These are phyloP conservation scores for Pinna nobilis DNA, from an alignment of 1,140 invertebrate genomes.

Conservation along the genomic window DNA sequence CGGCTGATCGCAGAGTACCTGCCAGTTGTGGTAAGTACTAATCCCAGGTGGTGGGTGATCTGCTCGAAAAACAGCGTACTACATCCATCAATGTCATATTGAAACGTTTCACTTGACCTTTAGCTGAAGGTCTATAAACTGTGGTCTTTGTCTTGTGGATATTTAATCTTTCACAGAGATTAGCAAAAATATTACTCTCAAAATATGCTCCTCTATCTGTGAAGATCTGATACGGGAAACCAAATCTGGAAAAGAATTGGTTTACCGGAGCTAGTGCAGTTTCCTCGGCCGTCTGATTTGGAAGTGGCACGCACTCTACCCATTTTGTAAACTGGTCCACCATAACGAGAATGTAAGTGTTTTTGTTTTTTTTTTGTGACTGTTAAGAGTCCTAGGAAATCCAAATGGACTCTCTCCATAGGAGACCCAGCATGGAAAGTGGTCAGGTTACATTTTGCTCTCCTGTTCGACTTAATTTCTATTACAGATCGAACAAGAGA, in stretches of 20 bases:
- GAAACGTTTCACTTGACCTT: constrained; percentile 36
- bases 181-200: constrained; percentile 22
- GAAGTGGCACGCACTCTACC: constrained; percentile 31
- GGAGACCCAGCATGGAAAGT: constrained; percentile 17
- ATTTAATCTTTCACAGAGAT: constrained; percentile 14
- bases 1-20: neutral
- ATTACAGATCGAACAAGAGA: neutral
- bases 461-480: neutral
- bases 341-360: constrained; percentile 29
- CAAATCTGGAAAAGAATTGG: constrained; percentile 26
- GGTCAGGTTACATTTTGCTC: neutral
- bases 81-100: constrained; percentile 26
- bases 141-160: constrained; percentile 30
- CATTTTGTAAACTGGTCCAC: constrained; percentile 43
- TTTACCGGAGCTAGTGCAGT: constrained; percentile 17
- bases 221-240: constrained; percentile 19
- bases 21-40: constrained; percentile 12
- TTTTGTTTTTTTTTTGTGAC: too few relatives aligned
- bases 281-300: constrained; percentile 28
- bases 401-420: constrained; percentile 29
- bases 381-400: constrained; percentile 28
- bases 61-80: constrained; percentile 22
- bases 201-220: constrained; percentile 35
- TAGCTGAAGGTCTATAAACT: constrained; percentile 28
- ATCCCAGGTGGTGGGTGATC: constrained; percentile 10